These are phyloP conservation scores for Grammomys dolichurus DNA, from an alignment of 2,113 vertebrate genomes.

Conservation along the genomic window DNA sequence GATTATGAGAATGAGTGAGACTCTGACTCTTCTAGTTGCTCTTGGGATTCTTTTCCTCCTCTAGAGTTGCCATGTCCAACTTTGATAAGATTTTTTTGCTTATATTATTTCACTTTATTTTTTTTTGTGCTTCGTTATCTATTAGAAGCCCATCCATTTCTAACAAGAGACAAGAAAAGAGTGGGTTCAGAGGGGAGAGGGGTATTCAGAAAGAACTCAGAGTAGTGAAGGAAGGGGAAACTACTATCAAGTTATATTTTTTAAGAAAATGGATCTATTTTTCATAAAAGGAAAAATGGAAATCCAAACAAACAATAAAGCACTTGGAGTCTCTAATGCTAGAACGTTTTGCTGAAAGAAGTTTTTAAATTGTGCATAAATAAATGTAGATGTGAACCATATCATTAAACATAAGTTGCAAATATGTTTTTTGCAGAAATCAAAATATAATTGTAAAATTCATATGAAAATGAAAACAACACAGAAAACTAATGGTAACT, in stretches of 20 bases:
- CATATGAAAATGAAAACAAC: not conserved
- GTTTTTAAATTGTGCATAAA: not conserved
- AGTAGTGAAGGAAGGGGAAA: not conserved
- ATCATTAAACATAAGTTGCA: constrained; percentile 1
- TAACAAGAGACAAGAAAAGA: not conserved
- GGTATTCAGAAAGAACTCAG: not conserved
- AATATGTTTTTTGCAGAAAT: not conserved
- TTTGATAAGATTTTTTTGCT: not conserved
- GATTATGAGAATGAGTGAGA: too few species aligned
- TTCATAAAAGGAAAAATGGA: not conserved
- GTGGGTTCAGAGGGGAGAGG: not conserved
- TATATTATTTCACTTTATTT: not conserved
- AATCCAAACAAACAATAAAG: not conserved
- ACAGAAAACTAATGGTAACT: not conserved
- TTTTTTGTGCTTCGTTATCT: not conserved
- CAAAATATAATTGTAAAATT: not conserved
- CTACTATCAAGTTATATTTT: not conserved
- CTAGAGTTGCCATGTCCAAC: not conserved
- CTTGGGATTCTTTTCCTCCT: not conserved
- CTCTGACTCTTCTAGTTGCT: not conserved
- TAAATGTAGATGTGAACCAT: not conserved
- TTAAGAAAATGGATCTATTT: not conserved
- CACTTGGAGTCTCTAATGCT: not conserved
- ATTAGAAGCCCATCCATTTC: not conserved
- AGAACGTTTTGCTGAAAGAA: not conserved